These are phyloP conservation scores for Porites divaricata DNA, from an alignment of 92 coral and sea anemone species.

Conservation along the genomic window DNA sequence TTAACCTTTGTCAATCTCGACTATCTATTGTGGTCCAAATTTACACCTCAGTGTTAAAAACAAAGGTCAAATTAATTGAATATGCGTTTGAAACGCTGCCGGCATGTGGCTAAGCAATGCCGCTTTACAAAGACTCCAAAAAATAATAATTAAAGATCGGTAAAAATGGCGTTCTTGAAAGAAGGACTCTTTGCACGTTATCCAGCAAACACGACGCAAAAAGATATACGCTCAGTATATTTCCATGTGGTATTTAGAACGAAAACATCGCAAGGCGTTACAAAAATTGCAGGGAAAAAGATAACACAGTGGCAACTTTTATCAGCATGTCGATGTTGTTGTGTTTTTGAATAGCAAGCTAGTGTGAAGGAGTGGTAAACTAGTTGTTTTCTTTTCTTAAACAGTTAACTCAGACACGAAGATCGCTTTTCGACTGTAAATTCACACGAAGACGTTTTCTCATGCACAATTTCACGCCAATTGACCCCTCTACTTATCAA, in stretches of 20 bases:
- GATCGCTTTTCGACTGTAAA: neutral
- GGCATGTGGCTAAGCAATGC: conserved; percentile 41
- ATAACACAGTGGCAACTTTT: conserved; percentile 40
- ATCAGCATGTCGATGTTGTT: conserved; percentile 31
- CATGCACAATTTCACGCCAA: conserved; percentile 1
- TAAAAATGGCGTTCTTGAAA: neutral
- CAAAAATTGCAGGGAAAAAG: neutral
- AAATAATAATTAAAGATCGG: conserved; percentile 32
- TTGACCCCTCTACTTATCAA: neutral
- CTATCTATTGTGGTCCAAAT: conserved; percentile 70
- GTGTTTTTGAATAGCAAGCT: conserved; percentile 29
- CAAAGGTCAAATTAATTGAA: conserved; percentile 80
- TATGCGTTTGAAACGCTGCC: conserved; percentile 61
- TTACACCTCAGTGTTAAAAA: conserved; percentile 88
- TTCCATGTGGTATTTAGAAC: neutral
- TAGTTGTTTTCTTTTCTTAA: neutral
- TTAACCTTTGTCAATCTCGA: conserved; percentile 67
- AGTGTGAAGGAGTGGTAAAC: conserved; percentile 10
- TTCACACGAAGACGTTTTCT: neutral
- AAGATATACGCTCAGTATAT: neutral
- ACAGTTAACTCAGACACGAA: conserved; percentile 22
- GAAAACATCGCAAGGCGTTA: conserved; percentile 25
- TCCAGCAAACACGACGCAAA: neutral
- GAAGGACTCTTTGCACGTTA: neutral
- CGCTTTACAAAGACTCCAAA: conserved; percentile 34